Percentiles rank a stretch among this genome's conserved stretches.
These are phyloP conservation scores for Trialeurodes vaporariorum DNA, from an alignment of 1,140 invertebrate genomes.

Conservation along the genomic window DNA sequence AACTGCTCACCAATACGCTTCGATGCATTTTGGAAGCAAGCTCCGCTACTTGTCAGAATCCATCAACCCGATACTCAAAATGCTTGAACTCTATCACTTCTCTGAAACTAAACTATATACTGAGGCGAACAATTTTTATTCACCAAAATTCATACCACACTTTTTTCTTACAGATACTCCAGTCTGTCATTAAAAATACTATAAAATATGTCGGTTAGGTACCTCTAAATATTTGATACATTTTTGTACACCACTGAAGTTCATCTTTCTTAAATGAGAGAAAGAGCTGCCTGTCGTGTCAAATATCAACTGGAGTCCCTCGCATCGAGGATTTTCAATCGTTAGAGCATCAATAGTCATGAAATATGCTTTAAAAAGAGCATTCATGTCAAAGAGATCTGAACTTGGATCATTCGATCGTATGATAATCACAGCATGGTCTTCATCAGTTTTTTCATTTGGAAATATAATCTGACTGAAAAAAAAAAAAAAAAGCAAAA, in stretches of 20 bases:
- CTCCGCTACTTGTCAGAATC: too few relatives aligned
- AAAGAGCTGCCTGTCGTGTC: neutral
- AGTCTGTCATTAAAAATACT: neutral
- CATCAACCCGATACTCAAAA: too few relatives aligned
- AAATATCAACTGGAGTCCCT: neutral
- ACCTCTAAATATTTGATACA: slow-evolving; percentile 1
- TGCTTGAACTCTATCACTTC: too few relatives aligned
- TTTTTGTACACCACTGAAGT: neutral
- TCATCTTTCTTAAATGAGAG: neutral
- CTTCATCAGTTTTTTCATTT: neutral
- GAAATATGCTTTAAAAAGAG: neutral
- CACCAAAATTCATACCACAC: too few relatives aligned
- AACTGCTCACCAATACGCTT: too few relatives aligned
- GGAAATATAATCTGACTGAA: neutral
- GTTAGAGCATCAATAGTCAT: neutral
- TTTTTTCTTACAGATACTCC: too few relatives aligned
- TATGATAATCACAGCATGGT: neutral
- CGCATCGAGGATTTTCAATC: neutral
- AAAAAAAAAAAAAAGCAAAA: too few relatives aligned
- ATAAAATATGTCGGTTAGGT: neutral
- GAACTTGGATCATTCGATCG: neutral
- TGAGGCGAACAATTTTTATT: too few relatives aligned
- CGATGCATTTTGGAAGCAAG: too few relatives aligned
- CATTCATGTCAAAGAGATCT: neutral
- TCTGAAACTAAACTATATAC: too few relatives aligned